Conservation (phyloP, 2,888 invertebrate species). For the Hetaerina titia region DNA sequence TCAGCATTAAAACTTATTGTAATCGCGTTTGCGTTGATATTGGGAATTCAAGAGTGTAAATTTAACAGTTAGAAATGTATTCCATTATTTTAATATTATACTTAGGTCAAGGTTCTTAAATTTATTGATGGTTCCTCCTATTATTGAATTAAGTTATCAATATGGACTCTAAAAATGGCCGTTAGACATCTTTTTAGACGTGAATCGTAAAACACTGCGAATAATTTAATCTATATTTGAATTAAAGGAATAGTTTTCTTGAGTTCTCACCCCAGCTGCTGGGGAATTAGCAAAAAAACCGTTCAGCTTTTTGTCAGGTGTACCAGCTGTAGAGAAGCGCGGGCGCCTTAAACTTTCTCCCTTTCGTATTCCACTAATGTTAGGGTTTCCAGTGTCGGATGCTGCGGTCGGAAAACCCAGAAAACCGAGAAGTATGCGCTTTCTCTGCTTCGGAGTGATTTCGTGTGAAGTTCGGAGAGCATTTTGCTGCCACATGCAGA, state of each 20-base stretch:
- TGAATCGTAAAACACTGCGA: no score
- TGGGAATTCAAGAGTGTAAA: no score
- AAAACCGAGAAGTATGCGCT: neutral
- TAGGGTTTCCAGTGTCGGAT: neutral
- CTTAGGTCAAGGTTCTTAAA: no score
- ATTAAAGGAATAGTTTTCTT: neutral
- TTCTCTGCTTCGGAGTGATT: neutral
- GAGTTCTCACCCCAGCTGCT: neutral
- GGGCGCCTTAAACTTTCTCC: neutral
- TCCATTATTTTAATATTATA: no score
- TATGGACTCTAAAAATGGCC: no score
- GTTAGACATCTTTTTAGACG: no score
- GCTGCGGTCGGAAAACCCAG: neutral
- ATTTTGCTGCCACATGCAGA: neutral
- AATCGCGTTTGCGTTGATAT: no score
- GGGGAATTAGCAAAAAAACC: neutral
- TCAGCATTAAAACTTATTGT: no score
- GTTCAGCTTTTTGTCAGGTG: neutral
- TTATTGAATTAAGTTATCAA: no score
- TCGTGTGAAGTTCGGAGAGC: neutral
- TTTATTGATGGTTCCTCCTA: no score
- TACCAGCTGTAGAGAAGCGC: neutral
- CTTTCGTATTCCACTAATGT: neutral
- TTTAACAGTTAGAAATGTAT: no score
- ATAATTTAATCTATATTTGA: neutral